phyloP scores from a whole-genome alignment of 2,888 invertebrate genomes.

The Drosophila silvestris region DNA sequence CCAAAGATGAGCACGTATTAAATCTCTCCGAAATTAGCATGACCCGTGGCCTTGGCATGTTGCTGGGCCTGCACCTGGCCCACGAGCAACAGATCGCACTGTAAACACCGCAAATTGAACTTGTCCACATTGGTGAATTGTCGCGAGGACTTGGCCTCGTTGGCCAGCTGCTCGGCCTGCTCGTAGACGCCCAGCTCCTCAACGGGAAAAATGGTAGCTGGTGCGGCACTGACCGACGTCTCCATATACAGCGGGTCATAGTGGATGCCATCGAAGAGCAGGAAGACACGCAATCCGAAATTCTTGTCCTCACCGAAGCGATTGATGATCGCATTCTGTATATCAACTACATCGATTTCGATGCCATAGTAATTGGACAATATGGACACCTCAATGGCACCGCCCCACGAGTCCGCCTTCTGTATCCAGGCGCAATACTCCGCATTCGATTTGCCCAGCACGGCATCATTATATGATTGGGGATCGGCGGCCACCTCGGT shows the following conservation, averaged over 20 bases:
- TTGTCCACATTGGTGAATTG: slow-evolving; percentile 96
- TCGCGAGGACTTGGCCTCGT: slow-evolving; percentile 94
- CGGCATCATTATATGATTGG: slow-evolving; percentile 92
- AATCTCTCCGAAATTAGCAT: slow-evolving; percentile 92
- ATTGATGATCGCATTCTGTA: slow-evolving; percentile 94
- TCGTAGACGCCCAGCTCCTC: slow-evolving; percentile 90
- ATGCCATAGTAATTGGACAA: slow-evolving; percentile 94
- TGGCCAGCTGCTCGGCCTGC: slow-evolving; percentile 94
- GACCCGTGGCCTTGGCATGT: slow-evolving; percentile 94
- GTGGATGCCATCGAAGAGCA: slow-evolving; percentile 98
- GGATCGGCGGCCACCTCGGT: slow-evolving; percentile 91
- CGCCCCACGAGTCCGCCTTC: slow-evolving; percentile 96
- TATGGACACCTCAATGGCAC: slow-evolving; percentile 97
- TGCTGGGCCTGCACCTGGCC: slow-evolving; percentile 93
- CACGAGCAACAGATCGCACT: slow-evolving; percentile 91
- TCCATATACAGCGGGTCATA: slow-evolving; percentile 97
- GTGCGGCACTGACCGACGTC: slow-evolving; percentile 90
- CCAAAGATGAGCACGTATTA: slow-evolving; percentile 85
- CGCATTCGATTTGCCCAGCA: slow-evolving; percentile 92
- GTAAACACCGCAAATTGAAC: slow-evolving; percentile 93
- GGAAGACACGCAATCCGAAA: slow-evolving; percentile 92
- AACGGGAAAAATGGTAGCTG: slow-evolving; percentile 92
- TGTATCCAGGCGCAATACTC: slow-evolving; percentile 97
- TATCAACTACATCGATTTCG: slow-evolving; percentile 97
- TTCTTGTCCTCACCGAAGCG: slow-evolving; percentile 96